Base-by-base conservation (phyloP, 2,113 vertebrate genomes). In the Scartelaos histophorus region DNA sequence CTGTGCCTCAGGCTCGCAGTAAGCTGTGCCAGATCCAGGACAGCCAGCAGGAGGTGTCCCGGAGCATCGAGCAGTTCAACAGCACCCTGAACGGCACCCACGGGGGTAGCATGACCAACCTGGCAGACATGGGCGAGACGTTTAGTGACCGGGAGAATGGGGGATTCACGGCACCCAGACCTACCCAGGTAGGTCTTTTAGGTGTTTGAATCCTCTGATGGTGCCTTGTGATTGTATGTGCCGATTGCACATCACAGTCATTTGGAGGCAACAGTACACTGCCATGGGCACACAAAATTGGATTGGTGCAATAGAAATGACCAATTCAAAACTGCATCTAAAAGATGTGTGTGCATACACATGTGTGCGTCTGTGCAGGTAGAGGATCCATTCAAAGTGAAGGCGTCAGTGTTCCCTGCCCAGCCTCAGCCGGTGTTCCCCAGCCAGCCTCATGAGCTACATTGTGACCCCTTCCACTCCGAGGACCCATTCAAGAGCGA, bases 401-500 rank as follows among this genome's bases (percentile, higher is more conserved):
- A 97, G 91, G 88, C 94, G 25, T 91, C 94, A 64, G 87, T 95
- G 77, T 98, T 98, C 84, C 93, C 93, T 89, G 95, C 85, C 83
- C 93, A 91, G 22, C 80, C 92, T 3, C 51, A 7, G 25, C 90
- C 94, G 65, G 87, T 95, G 77, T 98, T 98, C 84, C 93, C 93
- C 89, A 95, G 85, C 83, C 93, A 91, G 22, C 80, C 92, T 5
- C 95, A 95, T 43, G 97, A 98, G 34, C 77, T 96, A 78, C 95
- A 94, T 24, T 74, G 93, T 15, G 97, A 98, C 82, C 97, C 97
- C 24, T 99, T 99, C 91, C 96, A 97, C 87, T 92, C 95, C 0
- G 97, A 98, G 85, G 97, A 99, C 90, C 97, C 97, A 43, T 99
- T 99, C 92, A 96, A 95, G 87, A 94, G 96, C 0, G 97, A 99